Evolutionary conservation across 2,113 vertebrate species (phyloP), one percentile per base, ranked within the genome.

Genomic region (Tretioscincus oriximinensis): DNA sequence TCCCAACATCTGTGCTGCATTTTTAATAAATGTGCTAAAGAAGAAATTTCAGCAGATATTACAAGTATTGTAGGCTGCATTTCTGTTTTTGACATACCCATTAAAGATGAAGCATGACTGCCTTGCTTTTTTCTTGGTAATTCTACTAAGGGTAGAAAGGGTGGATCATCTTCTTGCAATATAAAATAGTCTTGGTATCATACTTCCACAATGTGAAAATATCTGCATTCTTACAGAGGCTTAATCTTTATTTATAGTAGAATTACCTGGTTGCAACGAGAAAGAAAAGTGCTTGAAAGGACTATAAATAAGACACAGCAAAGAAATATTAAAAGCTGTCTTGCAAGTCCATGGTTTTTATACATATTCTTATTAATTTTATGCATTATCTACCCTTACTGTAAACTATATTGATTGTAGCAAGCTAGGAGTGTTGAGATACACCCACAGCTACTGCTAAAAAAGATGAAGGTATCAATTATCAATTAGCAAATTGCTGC

Each of bases 381-480:
- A 91, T 91, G 84, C 1, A 0, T 79, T 92, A 90, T 92, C 94
- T 93, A 87, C 63, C 84, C 79, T 82, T 82, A 78, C 78, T 85
- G 3, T 88, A 90, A 89, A 93, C 90, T 81, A 81, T 76, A 89
- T 81, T 88, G 81, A 87, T 87, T 90, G 68, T 88, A 80, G 89
- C 78, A 87, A 87, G 73, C 41, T 82, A 71, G 61, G 90, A 92
- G 54, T 92, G 85, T 90, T 92, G 87, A 84, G 87, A 84, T 88
- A 91, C 24, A 93, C 54, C 78, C 89, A 80, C 87, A 92, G n/a
- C 4, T 77, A 69, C 60, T 85, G 91, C 88, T 88, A 92, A 86
- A 77, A 90, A 90, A 90, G 24, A 79, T 82, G 91, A 93, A 93
- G 72, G 80, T 91, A 94, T 94, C 91, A 90, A 95, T 95, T 94